A percentile compares a stretch with the other conserved stretches of the same genome.
phyloP scores from a whole-genome alignment of 2,888 invertebrate species.

The Eupithecia subumbrata region DNA sequence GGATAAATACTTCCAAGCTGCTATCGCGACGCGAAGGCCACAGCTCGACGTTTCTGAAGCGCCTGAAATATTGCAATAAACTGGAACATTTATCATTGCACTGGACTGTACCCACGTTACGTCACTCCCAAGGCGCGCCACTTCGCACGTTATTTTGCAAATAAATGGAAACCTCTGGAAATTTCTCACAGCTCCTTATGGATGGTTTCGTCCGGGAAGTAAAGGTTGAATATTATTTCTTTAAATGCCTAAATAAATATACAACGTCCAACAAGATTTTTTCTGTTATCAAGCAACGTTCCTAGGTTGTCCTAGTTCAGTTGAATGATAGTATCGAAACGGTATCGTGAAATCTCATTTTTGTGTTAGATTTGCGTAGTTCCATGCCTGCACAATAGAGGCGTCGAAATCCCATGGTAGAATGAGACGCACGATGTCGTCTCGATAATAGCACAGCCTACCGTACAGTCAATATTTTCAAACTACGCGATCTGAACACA shows the following conservation, averaged over 20 bases:
- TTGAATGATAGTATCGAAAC: too few species aligned
- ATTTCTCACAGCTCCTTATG: background rate
- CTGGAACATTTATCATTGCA: slow-evolving; percentile 11
- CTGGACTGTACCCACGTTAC: slow-evolving; percentile 3
- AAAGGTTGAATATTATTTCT: background rate
- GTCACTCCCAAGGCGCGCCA: slow-evolving; percentile 4
- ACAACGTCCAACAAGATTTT: background rate
- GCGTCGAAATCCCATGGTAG: too few species aligned
- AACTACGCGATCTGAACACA: too few species aligned
- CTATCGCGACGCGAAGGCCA: background rate
- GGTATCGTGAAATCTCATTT: too few species aligned
- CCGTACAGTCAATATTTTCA: too few species aligned
- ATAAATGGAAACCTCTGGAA: background rate
- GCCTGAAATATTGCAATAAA: slow-evolving; percentile 9
- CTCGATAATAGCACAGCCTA: too few species aligned
- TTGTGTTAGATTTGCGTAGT: too few species aligned
- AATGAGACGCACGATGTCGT: too few species aligned
- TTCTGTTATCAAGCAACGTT: too few species aligned
- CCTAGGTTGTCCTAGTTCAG: too few species aligned
- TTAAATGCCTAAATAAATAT: too few species aligned
- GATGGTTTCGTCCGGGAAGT: background rate
- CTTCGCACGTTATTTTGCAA: background rate
- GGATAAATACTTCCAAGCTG: background rate
- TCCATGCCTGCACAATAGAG: too few species aligned
- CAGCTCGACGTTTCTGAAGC: slow-evolving; percentile 1